phyloP scores from a whole-genome alignment of 2,113 vertebrate species.

The Stictonetta naevosa region DNA sequence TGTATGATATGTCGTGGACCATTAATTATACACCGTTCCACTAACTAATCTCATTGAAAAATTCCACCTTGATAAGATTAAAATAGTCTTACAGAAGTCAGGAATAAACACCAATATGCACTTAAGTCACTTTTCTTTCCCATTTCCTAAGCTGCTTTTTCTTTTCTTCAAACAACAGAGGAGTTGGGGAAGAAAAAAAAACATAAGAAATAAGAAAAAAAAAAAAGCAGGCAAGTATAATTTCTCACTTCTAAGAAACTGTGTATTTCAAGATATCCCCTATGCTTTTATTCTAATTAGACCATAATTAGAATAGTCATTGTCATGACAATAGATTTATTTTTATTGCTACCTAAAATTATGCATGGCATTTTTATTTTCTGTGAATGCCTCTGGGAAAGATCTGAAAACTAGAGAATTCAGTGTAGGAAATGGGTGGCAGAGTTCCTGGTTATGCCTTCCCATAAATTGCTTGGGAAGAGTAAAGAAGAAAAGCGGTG shows the following conservation, averaged over 20 bases:
- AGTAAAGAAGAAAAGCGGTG: neutral
- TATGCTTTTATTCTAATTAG: neutral
- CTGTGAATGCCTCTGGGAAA: no score
- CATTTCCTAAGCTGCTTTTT: neutral
- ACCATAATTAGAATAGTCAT: neutral
- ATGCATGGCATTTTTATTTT: neutral
- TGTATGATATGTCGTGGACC: neutral
- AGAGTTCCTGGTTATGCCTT: neutral
- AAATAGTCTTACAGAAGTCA: neutral
- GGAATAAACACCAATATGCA: neutral
- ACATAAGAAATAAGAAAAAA: neutral
- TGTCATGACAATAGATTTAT: neutral
- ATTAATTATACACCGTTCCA: neutral
- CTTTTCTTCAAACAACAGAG: neutral
- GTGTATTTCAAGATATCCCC: neutral
- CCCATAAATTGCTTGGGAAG: neutral
- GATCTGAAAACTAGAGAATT: neutral
- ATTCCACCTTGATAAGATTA: neutral
- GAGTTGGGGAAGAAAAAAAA: neutral
- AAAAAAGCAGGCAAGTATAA: neutral
- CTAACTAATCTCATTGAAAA: neutral
- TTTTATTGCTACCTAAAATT: neutral
- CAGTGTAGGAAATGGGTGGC: neutral
- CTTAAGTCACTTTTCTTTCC: neutral
- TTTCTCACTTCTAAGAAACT: neutral